Base-by-base conservation (phyloP, 2,797 vertebrate species). In the Diglossa cyanea region DNA sequence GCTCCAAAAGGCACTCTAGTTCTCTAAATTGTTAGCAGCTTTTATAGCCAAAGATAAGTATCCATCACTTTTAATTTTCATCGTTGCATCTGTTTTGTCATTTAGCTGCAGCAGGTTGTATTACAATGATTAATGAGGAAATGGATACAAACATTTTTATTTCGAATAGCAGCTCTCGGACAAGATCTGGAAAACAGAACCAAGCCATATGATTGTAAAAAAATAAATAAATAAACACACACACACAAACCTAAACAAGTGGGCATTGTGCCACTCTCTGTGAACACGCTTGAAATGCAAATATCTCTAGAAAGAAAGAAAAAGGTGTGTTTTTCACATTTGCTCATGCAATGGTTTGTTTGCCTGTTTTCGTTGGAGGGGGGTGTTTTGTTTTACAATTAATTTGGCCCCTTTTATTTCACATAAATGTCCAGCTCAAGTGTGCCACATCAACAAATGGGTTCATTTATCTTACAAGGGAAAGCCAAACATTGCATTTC, bases 61-160 rank as follows among this genome's bases (percentile, higher is more conserved):
- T 98, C 97, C 97, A 97, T 97, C 98, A 97, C 97, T 98, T 97
- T 98, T 97, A 96, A 98, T 98, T 98, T 98, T 98, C 98, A 98
- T 98, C 79, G 89, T 98, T 97, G 97, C 98, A 98, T 98, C 98
- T 98, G 98, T 95, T 98, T 98, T 96, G 96, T 96, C 96, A 93
- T 97, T 98, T 97, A 97, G 96, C 97, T 97, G 95, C 94, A 97
- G 98, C 97, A 98, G 98, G 97, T 98, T 98, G 94, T 97, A 97
- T 97, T 97, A 97, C 96, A 96, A 93, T 92, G 91, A 97, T 98
- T 98, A 97, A 98, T 97, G 97, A 95, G 96, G 95, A 98, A 97
- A 97, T 50, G 85, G 96, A 97, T 97, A 90, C 97, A 98, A 98
- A 98, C 97, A 97, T 98, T 98, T 98, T 98, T 97, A 98, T 98